A percentile compares a stretch with the other conserved stretches of the same genome.
Evolutionary conservation across 2,888 invertebrate genomes (phyloP).

Genomic region (Rotaria magnacalcarata): DNA sequence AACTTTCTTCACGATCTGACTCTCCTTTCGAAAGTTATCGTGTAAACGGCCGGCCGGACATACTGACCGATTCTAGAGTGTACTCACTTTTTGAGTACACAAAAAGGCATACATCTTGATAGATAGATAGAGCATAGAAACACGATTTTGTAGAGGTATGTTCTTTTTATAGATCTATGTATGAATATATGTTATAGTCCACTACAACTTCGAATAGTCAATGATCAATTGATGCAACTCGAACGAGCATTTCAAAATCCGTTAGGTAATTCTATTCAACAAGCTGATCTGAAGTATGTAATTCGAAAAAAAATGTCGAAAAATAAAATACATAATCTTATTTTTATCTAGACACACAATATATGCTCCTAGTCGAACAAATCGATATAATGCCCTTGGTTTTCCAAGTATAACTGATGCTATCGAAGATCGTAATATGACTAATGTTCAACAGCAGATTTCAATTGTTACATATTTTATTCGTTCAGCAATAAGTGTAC

Average conservation of each 20-base stretch:
- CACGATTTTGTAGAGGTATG: too few species aligned
- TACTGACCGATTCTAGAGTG: too few species aligned
- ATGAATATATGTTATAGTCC: not conserved
- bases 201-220: not conserved
- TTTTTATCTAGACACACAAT: not conserved
- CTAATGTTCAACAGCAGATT: not conserved
- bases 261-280: not conserved
- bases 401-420: conserved; percentile 14
- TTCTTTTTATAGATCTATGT: too few species aligned
- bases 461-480: not conserved
- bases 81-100: too few species aligned
- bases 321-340: not conserved
- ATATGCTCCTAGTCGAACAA: conserved; percentile 6
- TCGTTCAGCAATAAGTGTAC: not conserved
- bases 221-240: conserved; percentile 16
- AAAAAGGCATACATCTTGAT: too few species aligned
- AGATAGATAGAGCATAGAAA: too few species aligned
- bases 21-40: too few species aligned
- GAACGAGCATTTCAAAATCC: conserved; percentile 15
- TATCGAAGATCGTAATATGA: not conserved
- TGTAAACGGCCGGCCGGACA: too few species aligned
- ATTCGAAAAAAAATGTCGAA: not conserved
- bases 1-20: too few species aligned
- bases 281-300: not conserved
- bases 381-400: not conserved